Base-by-base conservation (phyloP, 2,113 vertebrate genomes). In the Chiloscyllium plagiosum region DNA sequence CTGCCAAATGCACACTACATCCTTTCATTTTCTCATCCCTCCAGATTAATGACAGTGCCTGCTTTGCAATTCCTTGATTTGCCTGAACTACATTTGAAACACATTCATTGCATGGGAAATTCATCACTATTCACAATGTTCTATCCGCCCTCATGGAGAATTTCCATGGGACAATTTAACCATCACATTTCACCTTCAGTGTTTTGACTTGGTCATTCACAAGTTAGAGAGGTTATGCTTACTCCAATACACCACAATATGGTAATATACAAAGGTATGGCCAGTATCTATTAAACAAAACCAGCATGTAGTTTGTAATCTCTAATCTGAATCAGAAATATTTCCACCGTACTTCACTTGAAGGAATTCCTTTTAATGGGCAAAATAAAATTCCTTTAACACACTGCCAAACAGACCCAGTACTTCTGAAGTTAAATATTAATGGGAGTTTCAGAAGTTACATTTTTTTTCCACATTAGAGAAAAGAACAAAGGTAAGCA, bases 351-450 rank as follows among this genome's bases (percentile, higher is more conserved):
- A 56, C 15, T n/a, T 65, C 56, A 92, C 87, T 47, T 89, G 29
- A 65, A 65, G 52, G 65, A 92, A 92, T 92, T 61, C 56, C 52
- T 92, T 92, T 65, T 15, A 69, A 94, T 0, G 7, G 26, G 66
- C 37, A 94, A 6, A 68, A 92, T 92, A 92, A 65, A 92, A 65
- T 92, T 65, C 87, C 4, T 92, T 92, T 61, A 6, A 92, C 52
- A 65, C 17, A 22, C 4, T 90, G 56, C 87, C 56, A 61, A 90
- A 90, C 50, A 33, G 87, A 52, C 50, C 56, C 66, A 26, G 65
- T 65, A 68, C 68, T 94, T 94, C 42, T 94, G 42, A 92, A 56
- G 15, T 69, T 70, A 94, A 94, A 42, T 68, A 94, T 94, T 94
- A 69, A 47, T 94, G 10, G 66, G 29, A 70, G 61, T 70, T 94